phyloP scores from a whole-genome alignment of 2,113 vertebrate species.

The Nannospalax galili region DNA sequence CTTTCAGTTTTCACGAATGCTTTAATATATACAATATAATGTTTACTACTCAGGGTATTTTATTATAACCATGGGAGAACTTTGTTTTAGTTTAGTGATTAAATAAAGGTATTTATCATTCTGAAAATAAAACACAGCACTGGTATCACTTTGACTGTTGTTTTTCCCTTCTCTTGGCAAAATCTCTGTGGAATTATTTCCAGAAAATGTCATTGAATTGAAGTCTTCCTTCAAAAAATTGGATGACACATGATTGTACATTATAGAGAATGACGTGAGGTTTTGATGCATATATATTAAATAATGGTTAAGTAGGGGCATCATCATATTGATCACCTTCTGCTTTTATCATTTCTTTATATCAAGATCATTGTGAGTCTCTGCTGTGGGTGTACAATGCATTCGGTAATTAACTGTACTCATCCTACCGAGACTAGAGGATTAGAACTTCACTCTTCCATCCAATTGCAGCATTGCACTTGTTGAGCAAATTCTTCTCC shows the following conservation, averaged over 20 bases:
- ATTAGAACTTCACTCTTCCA: not conserved
- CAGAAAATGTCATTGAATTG: not conserved
- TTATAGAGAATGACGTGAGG: not conserved
- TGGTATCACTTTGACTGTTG: not conserved
- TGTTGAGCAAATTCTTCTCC: not conserved
- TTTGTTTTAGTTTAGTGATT: constrained; percentile 62
- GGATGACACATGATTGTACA: not conserved
- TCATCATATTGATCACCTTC: not conserved
- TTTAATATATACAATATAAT: constrained; percentile 58
- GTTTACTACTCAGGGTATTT: constrained; percentile 45
- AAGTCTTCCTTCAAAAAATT: not conserved
- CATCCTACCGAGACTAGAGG: not conserved
- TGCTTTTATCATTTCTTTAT: not conserved
- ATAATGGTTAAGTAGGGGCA: not conserved
- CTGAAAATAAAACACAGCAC: constrained; percentile 14
- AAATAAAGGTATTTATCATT: constrained; percentile 56
- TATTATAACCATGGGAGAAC: constrained; percentile 60
- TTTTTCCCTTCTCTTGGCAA: not conserved
- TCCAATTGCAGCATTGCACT: not conserved
- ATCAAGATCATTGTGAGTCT: not conserved
- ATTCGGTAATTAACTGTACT: not conserved
- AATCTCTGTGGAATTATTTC: not conserved
- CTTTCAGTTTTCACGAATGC: constrained; percentile 59
- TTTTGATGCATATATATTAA: not conserved
- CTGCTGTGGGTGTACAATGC: not conserved